phyloP scores from a whole-genome alignment of 2,797 vertebrate genomes.

The Geotrypetes seraphini region DNA sequence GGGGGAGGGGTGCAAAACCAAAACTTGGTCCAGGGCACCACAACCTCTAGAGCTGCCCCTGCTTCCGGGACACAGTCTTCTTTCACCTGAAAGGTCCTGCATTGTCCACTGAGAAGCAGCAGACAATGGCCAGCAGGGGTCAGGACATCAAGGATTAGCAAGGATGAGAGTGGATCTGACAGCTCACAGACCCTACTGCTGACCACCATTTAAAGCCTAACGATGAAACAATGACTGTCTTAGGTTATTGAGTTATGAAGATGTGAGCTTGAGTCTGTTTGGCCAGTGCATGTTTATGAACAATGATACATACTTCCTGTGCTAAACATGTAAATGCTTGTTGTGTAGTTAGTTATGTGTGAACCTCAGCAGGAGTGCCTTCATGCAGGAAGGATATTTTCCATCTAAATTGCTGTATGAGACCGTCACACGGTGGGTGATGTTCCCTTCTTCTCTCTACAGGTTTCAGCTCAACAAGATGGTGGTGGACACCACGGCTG shows the following conservation, averaged over 20 bases:
- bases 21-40: too few species aligned
- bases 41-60: too few species aligned
- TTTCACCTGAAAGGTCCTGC: background rate
- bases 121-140: background rate
- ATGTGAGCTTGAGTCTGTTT: background rate
- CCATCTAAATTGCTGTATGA: too few species aligned
- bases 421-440: rapidly evolving
- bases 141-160: too few species aligned
- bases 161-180: rapidly evolving
- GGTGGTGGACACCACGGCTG: slow-evolving; percentile 77
- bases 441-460: rapidly evolving
- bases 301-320: background rate
- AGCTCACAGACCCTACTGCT: too few species aligned
- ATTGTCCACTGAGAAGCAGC: too few species aligned
- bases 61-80: too few species aligned
- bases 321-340: background rate
- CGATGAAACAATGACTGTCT: background rate
- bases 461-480: slow-evolving; percentile 89
- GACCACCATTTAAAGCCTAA: too few species aligned
- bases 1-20: too few species aligned
- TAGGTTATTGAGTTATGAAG: background rate
- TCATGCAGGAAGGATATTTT: too few species aligned
- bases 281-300: background rate
- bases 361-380: background rate
- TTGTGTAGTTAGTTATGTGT: background rate